Evolutionary conservation across 2,113 vertebrate genomes (phyloP), one percentile per base, ranked within the genome.

Genomic region (Sterrhoptilus dennistouni): DNA sequence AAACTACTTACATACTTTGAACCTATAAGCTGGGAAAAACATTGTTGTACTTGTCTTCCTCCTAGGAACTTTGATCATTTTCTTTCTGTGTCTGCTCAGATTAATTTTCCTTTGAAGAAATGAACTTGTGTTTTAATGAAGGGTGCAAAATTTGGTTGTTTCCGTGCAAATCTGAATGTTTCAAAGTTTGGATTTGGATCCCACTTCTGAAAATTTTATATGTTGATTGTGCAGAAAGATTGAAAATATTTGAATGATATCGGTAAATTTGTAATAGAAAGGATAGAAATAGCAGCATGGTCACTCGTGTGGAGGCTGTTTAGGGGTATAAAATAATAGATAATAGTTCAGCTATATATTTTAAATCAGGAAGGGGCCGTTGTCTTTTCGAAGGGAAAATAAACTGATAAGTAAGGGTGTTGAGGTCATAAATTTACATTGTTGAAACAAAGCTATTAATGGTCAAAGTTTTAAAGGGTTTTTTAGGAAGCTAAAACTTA

Each of bases 401-500:
- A 61, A 86, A 40, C 12, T 64, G 12, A 27, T 44, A 33, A 1
- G 4, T 33, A 57, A 64, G 11, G 19, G 18, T 65, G 3, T 0
- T 47, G 24, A 70, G 4, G 8, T 79, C 16, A 9, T 75, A 59
- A 75, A 5, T 70, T 38, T 53, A 6, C 5, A 11, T 15, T 42
- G 5, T 21, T 76, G 19, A 23, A 89, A 69, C 3, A 4, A 64
- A 64, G 38, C 3, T 23, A 42, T 33, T 49, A 61, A n/a, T 18
- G 2, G 3, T 3, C 3, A 49, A 20, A 54, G 13, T 65, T 63
- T 87, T 53, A 61, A 57, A 6, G 1, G 1, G 1, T 31, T 56
- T 95, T 87, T 87, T 63, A 74, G 22, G 24, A 72, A 18, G 17
- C 4, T 14, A 66, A 23, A 59, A 3, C 47, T 72, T 38, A 56